Evolutionary conservation across 2,797 vertebrate genomes (phyloP).

Genomic region (Microctenopoma steveboyesi): DNA sequence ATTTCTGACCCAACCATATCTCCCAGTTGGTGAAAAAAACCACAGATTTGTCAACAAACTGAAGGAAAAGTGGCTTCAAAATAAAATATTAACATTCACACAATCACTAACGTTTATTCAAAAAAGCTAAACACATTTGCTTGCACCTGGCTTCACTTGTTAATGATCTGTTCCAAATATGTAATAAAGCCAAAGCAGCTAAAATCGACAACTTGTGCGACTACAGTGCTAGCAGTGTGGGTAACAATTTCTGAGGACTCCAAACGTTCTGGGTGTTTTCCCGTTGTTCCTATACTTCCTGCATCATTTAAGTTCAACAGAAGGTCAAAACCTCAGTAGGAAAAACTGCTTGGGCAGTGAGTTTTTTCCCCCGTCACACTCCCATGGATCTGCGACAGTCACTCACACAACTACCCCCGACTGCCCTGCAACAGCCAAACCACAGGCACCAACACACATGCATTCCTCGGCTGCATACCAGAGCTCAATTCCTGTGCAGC

Average conservation of each 20-base stretch:
- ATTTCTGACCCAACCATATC: neutral
- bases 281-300: neutral
- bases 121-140: neutral
- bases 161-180: neutral
- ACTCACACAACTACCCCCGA: conserved; percentile 29
- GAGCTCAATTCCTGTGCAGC: conserved; percentile 45
- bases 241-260: neutral
- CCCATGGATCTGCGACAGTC: conserved; percentile 15
- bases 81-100: neutral
- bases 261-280: neutral
- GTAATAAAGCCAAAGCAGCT: neutral
- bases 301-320: neutral
- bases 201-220: neutral
- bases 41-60: neutral
- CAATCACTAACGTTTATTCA: neutral
- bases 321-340: conserved; percentile 1
- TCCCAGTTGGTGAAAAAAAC: neutral
- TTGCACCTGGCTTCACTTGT: neutral
- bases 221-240: no score
- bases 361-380: neutral
- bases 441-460: conserved; percentile 59
- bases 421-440: conserved; percentile 56
- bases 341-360: neutral
- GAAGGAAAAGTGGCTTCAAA: neutral
- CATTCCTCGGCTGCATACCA: conserved; percentile 70